Percentiles rank a stretch among this genome's conserved stretches.
phyloP scores from a whole-genome alignment of 2,797 vertebrate species.

The Mormyrops boulengeri region DNA sequence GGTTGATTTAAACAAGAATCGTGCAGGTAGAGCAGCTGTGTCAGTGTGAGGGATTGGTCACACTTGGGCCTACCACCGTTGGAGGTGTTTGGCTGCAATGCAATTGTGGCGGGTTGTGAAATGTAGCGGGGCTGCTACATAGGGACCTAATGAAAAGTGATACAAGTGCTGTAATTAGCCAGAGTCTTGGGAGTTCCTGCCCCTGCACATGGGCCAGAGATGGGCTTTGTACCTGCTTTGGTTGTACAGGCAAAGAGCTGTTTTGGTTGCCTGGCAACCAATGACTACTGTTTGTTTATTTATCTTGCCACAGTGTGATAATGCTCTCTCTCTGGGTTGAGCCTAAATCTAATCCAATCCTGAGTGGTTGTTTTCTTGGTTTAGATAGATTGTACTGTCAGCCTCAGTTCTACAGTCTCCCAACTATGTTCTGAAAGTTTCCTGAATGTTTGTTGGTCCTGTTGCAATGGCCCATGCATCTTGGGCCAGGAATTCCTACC shows the following conservation, averaged over 20 bases:
- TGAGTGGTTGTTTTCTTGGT: not conserved
- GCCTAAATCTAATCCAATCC: not conserved
- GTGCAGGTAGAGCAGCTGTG: not conserved
- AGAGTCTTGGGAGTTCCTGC: not conserved
- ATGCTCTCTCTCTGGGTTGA: not conserved
- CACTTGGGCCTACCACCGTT: not conserved
- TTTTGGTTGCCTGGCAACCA: not conserved
- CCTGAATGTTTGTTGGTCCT: not conserved
- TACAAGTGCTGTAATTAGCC: not conserved
- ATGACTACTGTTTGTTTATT: not conserved
- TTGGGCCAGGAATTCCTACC: not conserved
- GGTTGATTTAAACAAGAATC: not conserved
- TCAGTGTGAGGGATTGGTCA: not conserved
- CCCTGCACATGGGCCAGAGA: not conserved
- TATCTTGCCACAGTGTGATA: not conserved
- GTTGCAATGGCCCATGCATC: not conserved
- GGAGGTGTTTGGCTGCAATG: not conserved
- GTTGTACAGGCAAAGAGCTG: not conserved
- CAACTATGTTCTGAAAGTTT: not conserved
- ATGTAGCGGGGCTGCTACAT: conserved; percentile 5
- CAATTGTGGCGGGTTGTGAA: not conserved
- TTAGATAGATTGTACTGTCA: not conserved
- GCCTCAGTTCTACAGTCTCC: not conserved
- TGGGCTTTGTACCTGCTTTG: not conserved
- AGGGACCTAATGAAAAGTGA: not conserved